Evolutionary conservation across 2,797 vertebrate species (phyloP).

Genomic region (Acanthopagrus latus): DNA sequence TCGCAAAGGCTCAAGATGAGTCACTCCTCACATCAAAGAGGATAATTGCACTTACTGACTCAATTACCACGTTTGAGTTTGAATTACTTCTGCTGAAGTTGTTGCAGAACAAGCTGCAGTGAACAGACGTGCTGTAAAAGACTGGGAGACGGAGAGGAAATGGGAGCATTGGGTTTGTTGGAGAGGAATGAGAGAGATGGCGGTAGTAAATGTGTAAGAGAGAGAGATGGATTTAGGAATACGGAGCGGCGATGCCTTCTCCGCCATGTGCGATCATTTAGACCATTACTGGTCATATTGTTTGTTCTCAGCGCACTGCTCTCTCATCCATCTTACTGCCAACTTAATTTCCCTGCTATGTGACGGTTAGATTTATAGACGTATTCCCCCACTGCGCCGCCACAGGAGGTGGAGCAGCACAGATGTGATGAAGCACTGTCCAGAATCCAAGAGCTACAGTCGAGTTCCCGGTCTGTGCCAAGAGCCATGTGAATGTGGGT

Average conservation of each 20-base stretch:
- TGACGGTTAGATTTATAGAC: constrained; percentile 82
- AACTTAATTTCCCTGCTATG: constrained; percentile 70
- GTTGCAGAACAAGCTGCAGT: constrained; percentile 22
- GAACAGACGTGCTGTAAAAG: constrained; percentile 14
- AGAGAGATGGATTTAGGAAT: constrained; percentile 48
- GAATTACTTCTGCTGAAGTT: constrained; percentile 49
- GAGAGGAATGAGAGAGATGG: constrained; percentile 12
- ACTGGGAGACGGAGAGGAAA: not conserved
- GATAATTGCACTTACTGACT: constrained; percentile 66
- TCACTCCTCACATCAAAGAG: constrained; percentile 66
- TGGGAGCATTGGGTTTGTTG: constrained; percentile 10
- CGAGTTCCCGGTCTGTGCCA: constrained; percentile 62
- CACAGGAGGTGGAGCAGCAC: constrained; percentile 73
- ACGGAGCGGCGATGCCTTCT: constrained; percentile 56
- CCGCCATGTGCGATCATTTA: constrained; percentile 74
- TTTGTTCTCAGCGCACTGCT: constrained; percentile 50
- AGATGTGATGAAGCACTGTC: constrained; percentile 79
- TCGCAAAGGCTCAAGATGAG: constrained; percentile 64
- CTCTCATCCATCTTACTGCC: constrained; percentile 72
- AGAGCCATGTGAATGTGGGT: constrained; percentile 60
- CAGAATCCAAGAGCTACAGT: constrained; percentile 74
- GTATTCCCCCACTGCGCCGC: constrained; percentile 68
- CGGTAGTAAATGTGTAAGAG: constrained; percentile 35
- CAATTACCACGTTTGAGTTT: constrained; percentile 61
- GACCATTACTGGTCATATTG: constrained; percentile 49